Evolutionary conservation across 2,113 vertebrate species (phyloP).

Genomic region (Conger conger): DNA sequence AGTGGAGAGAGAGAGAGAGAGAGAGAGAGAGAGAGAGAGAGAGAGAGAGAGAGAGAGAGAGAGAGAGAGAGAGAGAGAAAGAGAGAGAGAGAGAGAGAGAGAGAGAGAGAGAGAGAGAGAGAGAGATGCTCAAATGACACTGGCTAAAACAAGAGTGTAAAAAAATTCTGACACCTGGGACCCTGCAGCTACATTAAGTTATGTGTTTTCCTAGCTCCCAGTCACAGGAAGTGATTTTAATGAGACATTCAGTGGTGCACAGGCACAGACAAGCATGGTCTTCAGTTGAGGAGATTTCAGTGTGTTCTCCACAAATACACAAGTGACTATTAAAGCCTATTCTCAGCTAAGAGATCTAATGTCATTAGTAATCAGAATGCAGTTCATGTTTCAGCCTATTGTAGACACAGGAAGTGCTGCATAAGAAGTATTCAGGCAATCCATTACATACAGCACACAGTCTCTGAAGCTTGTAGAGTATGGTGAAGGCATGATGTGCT

Average conservation of each 20-base stretch:
- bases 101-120: constrained; percentile 24
- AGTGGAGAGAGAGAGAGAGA: constrained; percentile 32
- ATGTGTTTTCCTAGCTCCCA: neutral
- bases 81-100: constrained; percentile 24
- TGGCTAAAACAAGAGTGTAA: too few species aligned
- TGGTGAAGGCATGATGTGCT: too few species aligned
- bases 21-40: constrained; percentile 25
- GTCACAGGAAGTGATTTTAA: neutral
- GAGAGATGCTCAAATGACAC: neutral
- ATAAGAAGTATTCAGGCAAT: too few species aligned
- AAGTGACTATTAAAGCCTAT: neutral
- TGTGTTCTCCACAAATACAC: neutral
- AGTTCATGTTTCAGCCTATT: too few species aligned
- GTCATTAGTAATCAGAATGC: too few species aligned
- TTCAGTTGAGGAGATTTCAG: neutral
- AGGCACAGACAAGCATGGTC: neutral
- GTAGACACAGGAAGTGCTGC: too few species aligned
- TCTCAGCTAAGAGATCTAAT: neutral
- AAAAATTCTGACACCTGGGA: neutral
- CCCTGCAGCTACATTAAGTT: neutral
- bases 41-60: constrained; percentile 26
- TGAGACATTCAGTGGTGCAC: neutral
- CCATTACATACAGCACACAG: too few species aligned
- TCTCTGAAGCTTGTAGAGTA: too few species aligned
- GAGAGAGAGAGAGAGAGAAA: constrained; percentile 25